Conservation (phyloP, 2,797 vertebrate genomes). For the Orestias chungarensis region DNA sequence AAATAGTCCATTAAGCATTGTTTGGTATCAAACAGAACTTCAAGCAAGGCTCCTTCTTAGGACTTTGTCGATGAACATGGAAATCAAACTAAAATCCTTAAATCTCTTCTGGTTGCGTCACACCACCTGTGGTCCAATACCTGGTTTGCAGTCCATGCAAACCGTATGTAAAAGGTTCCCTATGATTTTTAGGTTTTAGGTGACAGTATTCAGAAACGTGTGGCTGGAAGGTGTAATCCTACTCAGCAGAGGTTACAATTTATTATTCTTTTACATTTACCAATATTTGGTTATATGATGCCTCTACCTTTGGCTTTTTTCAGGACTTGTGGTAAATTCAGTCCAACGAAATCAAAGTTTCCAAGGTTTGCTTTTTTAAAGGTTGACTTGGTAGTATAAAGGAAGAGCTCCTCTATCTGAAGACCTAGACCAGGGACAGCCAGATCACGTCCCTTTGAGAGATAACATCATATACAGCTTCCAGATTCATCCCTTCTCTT, state of each 20-base stretch:
- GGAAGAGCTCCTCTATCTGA: not conserved
- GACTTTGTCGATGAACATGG: conserved; percentile 29
- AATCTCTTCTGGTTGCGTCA: not conserved
- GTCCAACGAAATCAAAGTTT: not conserved
- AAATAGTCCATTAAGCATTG: not conserved
- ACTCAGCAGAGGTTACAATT: not conserved
- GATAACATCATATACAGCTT: too few species aligned
- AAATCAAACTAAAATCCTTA: conserved; percentile 64
- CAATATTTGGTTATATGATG: not conserved
- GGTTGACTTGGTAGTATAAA: not conserved
- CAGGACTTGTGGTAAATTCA: not conserved
- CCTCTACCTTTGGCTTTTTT: not conserved
- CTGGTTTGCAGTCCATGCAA: conserved; percentile 65
- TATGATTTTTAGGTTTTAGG: not conserved
- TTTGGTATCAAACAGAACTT: not conserved
- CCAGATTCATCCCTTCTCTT: too few species aligned
- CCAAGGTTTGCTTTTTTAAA: not conserved
- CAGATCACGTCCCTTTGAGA: too few species aligned
- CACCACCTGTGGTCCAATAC: not conserved
- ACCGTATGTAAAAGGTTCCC: conserved; percentile 58
- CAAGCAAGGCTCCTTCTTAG: not conserved
- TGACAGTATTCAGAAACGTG: not conserved
- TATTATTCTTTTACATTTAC: too few species aligned
- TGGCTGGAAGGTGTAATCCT: not conserved
- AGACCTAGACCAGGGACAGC: not conserved